These are phyloP conservation scores for Poeciliopsis paucimaculata DNA, from an alignment of 2,797 vertebrate species.

Conservation along the genomic window DNA sequence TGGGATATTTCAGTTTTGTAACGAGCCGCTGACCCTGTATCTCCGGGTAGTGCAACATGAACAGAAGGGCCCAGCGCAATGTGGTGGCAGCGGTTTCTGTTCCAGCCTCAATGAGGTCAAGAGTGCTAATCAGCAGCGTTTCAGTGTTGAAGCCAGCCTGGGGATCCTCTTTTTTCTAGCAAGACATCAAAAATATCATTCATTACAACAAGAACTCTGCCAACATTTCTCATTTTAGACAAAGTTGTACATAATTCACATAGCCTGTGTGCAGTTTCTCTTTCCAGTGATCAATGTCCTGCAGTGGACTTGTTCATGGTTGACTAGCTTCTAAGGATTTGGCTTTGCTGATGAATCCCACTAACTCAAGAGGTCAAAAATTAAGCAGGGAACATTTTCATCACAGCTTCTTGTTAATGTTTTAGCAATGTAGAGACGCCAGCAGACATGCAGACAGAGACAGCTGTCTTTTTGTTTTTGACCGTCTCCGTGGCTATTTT, in stretches of 20 bases:
- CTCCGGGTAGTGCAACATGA: constrained; percentile 84
- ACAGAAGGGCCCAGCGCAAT: constrained; percentile 84
- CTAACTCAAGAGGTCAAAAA: not conserved
- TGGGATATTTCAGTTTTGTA: not conserved
- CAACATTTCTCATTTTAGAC: not conserved
- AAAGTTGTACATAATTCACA: not conserved
- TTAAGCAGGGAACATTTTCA: not conserved
- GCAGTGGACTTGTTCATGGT: not conserved
- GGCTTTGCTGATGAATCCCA: not conserved
- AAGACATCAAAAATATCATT: not conserved
- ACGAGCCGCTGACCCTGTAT: constrained; percentile 80
- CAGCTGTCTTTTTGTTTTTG: not conserved
- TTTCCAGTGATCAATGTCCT: not conserved
- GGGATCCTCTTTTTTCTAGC: constrained; percentile 74
- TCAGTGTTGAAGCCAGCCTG: constrained; percentile 80
- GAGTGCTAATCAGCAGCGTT: constrained; percentile 68
- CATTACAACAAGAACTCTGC: not conserved
- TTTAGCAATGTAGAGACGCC: not conserved
- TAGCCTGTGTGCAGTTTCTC: not conserved
- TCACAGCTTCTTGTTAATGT: not conserved
- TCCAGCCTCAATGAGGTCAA: constrained; percentile 83
- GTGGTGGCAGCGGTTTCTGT: constrained; percentile 78
- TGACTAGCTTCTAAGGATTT: not conserved
- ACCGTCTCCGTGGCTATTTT: not conserved
- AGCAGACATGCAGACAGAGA: not conserved